Percentiles rank a stretch among this genome's conserved stretches.
Conservation (phyloP, 37 sponge, comb jelly and placozoan genomes). For the Theonella swinhoei region DNA sequence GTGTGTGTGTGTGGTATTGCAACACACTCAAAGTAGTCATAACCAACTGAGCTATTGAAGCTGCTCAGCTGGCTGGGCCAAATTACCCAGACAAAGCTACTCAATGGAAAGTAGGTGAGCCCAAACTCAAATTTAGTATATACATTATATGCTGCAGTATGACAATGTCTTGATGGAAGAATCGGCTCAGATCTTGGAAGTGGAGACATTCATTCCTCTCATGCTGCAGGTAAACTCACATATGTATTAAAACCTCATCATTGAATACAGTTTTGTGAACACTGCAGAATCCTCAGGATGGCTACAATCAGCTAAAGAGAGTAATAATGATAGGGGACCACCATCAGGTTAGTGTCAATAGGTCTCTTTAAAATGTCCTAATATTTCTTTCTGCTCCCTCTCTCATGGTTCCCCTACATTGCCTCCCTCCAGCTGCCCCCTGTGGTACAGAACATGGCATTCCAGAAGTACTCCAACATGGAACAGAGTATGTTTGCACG, state of each 20-base stretch:
- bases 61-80: no score
- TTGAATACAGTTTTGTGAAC: not conserved
- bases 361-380: not conserved
- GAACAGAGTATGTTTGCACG: slow-evolving; percentile 98
- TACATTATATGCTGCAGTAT: slow-evolving; percentile 76
- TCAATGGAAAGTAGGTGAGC: no score
- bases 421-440: slow-evolving; percentile 90
- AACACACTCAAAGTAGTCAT: no score
- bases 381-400: not conserved
- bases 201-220: slow-evolving; percentile 99
- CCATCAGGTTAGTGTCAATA: slow-evolving; percentile 75
- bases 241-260: not conserved
- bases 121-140: no score
- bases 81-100: no score
- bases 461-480: slow-evolving; percentile 99
- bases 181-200: slow-evolving; percentile 97
- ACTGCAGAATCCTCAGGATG: slow-evolving; percentile 90
- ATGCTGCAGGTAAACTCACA: slow-evolving; percentile 78
- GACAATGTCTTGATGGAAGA: slow-evolving; percentile 99
- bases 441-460: slow-evolving; percentile 99
- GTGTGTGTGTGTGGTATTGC: no score
- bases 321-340: slow-evolving; percentile 98
- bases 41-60: no score
- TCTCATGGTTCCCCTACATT: not conserved
- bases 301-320: slow-evolving; percentile 86